Base-by-base conservation (phyloP, 1,140 invertebrate genomes). In the Drosophila novamexicana region DNA sequence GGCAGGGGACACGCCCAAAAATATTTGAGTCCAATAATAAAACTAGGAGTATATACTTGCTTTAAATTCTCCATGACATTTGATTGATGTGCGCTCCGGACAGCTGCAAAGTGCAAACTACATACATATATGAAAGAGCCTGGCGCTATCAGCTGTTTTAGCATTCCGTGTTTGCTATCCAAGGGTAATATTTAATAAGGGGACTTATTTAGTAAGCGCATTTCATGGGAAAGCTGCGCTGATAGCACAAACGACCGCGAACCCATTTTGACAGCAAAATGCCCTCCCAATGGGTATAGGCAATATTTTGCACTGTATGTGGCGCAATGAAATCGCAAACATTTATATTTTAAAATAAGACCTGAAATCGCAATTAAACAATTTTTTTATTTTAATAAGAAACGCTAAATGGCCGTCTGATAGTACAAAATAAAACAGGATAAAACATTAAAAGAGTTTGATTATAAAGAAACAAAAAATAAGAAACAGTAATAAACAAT, bases 81-180 rank as follows among this genome's bases (percentile, higher is more conserved):
- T 85, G 82, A 85, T 85, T 85, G 82, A 85, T 85, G 78, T 85
- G 53, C 56, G 29, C 65, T 47, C 66, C 49, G 79, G 78, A 86
- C 82, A 81, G 82, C 82, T 81, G 78, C 63, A 78, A 85, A 86
- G 68, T 79, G 78, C 67, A 85, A 70, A 85, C 66, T 50, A 50
- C 29, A 18, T 18, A 18, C 18, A 42, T 56, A 69, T 42, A 50
- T 18, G 6, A 66, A 32, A 52, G 64, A 64, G 16, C 22, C 40
- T 12, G 16, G 6, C 32, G 56, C 44, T 84, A 85, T 85, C 81
- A 85, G 81, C 62, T 85, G 69, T 44, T 54, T 18, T 45, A 45
- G 75, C 34, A 45, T 73, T 82, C 76, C 80, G 80, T 83, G 80
- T 64, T 54, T 8, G 62, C 75, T 82, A 82, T 77, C 75, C 81